phyloP scores from a whole-genome alignment of 1,140 invertebrate species.

The Mya arenaria region DNA sequence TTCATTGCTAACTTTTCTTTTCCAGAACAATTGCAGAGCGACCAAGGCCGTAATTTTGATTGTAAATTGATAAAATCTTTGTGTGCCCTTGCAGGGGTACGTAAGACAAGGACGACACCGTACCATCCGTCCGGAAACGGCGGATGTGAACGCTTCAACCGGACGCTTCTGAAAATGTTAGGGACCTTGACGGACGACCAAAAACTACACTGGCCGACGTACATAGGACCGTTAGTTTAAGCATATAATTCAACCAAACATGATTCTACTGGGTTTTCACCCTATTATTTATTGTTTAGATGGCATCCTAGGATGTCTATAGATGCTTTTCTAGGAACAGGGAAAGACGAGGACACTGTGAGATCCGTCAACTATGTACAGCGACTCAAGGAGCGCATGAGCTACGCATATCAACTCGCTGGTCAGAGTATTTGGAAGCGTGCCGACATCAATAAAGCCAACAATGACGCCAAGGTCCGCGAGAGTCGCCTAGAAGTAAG shows the following conservation, averaged over 20 bases:
- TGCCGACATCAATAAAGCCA: too few relatives aligned
- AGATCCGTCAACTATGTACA: too few relatives aligned
- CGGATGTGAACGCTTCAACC: not conserved
- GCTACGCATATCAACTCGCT: too few relatives aligned
- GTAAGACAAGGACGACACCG: conserved; percentile 7
- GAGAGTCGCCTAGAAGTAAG: too few relatives aligned
- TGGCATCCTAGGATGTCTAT: conserved; percentile 16
- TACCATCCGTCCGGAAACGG: conserved; percentile 26
- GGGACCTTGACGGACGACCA: conserved; percentile 1
- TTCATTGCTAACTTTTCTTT: conserved; percentile 42
- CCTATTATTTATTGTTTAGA: conserved; percentile 10
- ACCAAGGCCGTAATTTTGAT: conserved; percentile 56
- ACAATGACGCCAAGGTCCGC: too few relatives aligned
- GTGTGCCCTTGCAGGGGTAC: not conserved
- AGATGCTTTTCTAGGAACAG: conserved; percentile 28
- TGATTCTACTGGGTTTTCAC: conserved; percentile 14
- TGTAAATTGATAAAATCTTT: conserved; percentile 21
- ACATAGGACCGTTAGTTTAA: not conserved
- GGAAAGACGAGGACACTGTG: too few relatives aligned
- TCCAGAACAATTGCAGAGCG: conserved; percentile 33
- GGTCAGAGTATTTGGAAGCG: too few relatives aligned
- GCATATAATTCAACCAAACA: conserved; percentile 25
- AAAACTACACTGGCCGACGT: conserved; percentile 16
- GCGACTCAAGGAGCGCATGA: too few relatives aligned
- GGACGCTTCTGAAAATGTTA: conserved; percentile 15